Evolutionary conservation across 2,797 vertebrate genomes (phyloP).

Genomic region (Gallinago nigripennis): DNA sequence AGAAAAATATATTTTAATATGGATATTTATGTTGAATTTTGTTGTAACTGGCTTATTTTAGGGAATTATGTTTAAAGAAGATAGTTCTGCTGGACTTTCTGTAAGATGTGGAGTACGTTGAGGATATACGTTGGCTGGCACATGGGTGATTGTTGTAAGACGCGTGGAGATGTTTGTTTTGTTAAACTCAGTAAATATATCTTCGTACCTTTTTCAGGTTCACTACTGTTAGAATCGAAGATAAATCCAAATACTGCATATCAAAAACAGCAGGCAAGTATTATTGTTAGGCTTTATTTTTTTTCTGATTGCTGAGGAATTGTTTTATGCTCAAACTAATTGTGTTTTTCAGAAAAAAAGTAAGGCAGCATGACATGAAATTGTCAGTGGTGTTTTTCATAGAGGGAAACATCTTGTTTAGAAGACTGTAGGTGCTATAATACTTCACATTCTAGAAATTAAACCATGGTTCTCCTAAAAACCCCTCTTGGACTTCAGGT

Average conservation of each 20-base stretch:
- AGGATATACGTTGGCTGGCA: background rate
- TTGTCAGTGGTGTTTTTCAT: background rate
- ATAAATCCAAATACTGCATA: constrained; percentile 98
- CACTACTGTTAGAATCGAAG: constrained; percentile 95
- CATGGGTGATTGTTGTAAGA: background rate
- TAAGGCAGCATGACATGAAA: background rate
- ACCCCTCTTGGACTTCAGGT: background rate
- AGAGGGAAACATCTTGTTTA: background rate
- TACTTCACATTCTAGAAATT: background rate
- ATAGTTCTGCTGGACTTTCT: background rate
- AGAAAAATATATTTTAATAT: background rate
- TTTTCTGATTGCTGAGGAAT: constrained; percentile 27
- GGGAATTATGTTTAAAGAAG: background rate
- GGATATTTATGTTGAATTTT: background rate
- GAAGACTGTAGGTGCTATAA: background rate
- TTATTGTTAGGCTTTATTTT: background rate
- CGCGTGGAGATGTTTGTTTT: background rate
- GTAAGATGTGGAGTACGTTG: background rate
- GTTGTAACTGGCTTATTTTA: background rate
- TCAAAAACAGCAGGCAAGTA: constrained; percentile 98
- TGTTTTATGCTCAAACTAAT: background rate
- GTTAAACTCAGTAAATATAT: constrained; percentile 17
- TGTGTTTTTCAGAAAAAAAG: background rate
- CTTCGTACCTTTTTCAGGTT: constrained; percentile 83
- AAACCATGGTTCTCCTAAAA: background rate